Conservation (phyloP, 2,113 vertebrate species). For the Mellivora capensis region DNA sequence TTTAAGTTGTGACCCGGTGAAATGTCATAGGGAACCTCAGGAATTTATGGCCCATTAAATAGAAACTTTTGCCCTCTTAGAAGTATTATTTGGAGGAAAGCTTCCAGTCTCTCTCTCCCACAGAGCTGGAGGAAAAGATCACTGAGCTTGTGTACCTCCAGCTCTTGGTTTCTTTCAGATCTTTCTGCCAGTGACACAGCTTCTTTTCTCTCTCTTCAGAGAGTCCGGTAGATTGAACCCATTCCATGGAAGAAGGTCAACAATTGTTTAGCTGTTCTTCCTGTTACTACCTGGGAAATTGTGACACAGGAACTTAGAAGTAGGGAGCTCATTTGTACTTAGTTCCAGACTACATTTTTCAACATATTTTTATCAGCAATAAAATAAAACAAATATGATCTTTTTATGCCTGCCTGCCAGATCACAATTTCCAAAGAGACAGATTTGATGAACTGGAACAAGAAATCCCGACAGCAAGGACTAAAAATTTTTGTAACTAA, state of each 20-base stretch:
- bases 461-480: neutral
- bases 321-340: neutral
- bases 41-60: conserved; percentile 64
- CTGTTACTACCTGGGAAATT: neutral
- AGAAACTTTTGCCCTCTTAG: conserved; percentile 60
- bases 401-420: neutral
- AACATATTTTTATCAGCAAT: neutral
- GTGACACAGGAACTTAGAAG: neutral
- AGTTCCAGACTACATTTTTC: neutral
- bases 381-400: neutral
- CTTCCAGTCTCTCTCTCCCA: neutral
- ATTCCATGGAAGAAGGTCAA: neutral
- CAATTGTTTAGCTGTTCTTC: neutral
- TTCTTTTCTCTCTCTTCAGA: neutral
- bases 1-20: conserved; percentile 46
- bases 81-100: conserved; percentile 39
- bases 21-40: conserved; percentile 60
- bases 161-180: neutral
- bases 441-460: neutral
- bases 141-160: neutral
- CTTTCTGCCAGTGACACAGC: neutral
- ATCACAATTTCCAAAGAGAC: neutral
- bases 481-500: neutral
- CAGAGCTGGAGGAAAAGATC: neutral
- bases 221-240: accelerated